These are phyloP conservation scores for Papilio elwesi DNA, from an alignment of 2,888 invertebrate genomes.

Conservation along the genomic window DNA sequence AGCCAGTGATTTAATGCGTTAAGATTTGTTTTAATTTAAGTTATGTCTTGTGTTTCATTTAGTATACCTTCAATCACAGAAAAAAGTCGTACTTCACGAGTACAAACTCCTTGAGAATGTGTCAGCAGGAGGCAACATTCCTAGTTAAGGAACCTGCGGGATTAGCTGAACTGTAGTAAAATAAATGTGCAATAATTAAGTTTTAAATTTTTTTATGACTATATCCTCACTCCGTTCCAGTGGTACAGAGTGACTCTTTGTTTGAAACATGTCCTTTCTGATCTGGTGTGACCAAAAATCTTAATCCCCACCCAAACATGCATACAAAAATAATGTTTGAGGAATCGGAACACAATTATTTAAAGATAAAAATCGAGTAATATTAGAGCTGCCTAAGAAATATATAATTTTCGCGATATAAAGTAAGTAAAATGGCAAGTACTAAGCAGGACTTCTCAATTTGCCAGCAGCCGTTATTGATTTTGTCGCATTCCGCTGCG, in stretches of 20 bases:
- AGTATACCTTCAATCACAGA: neutral
- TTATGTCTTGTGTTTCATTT: neutral
- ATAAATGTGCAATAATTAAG: too few species aligned
- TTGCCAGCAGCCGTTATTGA: constrained; percentile 54
- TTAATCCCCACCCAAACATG: too few species aligned
- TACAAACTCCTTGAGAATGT: too few species aligned
- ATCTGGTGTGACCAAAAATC: too few species aligned
- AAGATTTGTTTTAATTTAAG: neutral
- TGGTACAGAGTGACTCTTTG: too few species aligned
- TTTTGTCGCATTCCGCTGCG: constrained; percentile 65
- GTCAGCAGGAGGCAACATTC: too few species aligned
- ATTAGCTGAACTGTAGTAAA: too few species aligned
- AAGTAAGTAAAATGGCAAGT: neutral
- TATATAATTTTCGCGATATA: neutral
- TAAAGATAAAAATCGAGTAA: neutral
- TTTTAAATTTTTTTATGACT: too few species aligned
- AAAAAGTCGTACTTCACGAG: neutral
- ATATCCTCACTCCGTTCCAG: too few species aligned
- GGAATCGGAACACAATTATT: neutral
- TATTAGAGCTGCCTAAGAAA: neutral
- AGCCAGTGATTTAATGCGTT: neutral
- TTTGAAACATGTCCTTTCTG: too few species aligned
- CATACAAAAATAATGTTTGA: too few species aligned
- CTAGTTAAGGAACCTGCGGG: too few species aligned
- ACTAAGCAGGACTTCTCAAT: constrained; percentile 26